Evolutionary conservation across 1,140 invertebrate species (phyloP), one percentile per base, ranked within the genome.

Genomic region (Drosophila malerkotliana): DNA sequence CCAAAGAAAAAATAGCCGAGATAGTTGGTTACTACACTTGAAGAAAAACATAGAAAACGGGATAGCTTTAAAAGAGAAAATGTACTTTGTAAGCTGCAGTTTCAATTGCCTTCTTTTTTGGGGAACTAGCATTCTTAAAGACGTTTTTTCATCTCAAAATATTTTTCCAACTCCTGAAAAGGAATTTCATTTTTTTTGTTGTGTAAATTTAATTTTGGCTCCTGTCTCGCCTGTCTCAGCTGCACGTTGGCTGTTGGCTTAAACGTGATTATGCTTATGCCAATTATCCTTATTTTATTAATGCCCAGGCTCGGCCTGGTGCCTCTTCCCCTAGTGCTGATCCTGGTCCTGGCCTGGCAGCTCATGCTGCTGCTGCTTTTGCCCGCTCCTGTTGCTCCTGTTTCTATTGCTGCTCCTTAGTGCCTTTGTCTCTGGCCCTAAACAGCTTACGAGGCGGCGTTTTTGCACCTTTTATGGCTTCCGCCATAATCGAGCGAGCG

Each of bases 281-380:
- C 83, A 88, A 88, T 88, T 88, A 88, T 89, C 72, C 83, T 88
- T 89, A 88, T 88, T 89, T 88, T 88, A 88, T 88, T 88, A 88
- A 89, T 88, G 79, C 84, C 72, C 62, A 56, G 71, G 44, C 30
- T 54, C 26, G 41, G 61, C 52, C 48, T 39, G 21, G 41, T 18
- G 55, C 39, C 48, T n/a, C 32, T 24, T 24, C 28, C 24, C 18
- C 48, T 18, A 4, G n/a, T 24, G 41, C 8, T 3, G n/a, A 7
- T 44, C 44, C 34, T 88, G 79, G 79, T 44, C 44, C 34, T 88
- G 76, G 79, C 72, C 62, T 53, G 71, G 44, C 30, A 21, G 21
- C 3, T 21, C 21, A 21, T 54, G 18, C 34, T 52, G 56, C 48
- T 39, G 21, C 39, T 21, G 53, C 47, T 53, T 12, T 41, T 28